Percentiles rank a stretch among this genome's conserved stretches.
Conservation (phyloP, 1,140 invertebrate genomes). For the Centruroides sculpturatus region DNA sequence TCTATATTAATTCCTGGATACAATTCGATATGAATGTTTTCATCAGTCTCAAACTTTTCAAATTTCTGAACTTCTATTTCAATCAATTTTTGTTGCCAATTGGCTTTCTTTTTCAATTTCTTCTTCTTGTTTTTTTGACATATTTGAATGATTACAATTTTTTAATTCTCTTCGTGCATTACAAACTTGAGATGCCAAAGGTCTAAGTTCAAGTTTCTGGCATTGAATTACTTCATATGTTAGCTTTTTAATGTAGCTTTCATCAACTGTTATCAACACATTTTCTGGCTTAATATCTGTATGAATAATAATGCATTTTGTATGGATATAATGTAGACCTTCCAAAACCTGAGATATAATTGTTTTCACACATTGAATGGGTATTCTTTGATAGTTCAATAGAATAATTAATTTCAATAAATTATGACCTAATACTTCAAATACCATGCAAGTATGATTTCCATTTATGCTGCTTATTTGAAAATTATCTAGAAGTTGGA, state of each 20-base stretch:
- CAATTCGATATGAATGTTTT: neutral
- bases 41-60: neutral
- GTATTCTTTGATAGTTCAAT: conserved; percentile 94
- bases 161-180: conserved; percentile 9
- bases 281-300: conserved; percentile 99
- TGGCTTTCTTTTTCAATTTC: conserved; percentile 91
- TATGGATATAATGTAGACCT: conserved; percentile 90
- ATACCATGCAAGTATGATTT: conserved; percentile 91
- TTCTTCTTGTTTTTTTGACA: conserved; percentile 98
- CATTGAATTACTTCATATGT: conserved; percentile 77
- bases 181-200: conserved; percentile 56
- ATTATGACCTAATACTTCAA: conserved; percentile 95
- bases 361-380: conserved; percentile 77
- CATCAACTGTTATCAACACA: conserved; percentile 80
- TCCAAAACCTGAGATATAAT: conserved; percentile 89
- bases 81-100: conserved; percentile 75
- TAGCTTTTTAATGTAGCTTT: conserved; percentile 70
- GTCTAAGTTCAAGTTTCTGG: conserved; percentile 69
- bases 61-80: conserved; percentile 39
- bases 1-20: no score
- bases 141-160: conserved; percentile 42
- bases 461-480: conserved; percentile 94
- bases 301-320: conserved; percentile 95
- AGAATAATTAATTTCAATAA: conserved; percentile 93
- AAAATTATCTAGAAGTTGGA: conserved; percentile 92